Conservation (phyloP, 2,113 vertebrate species). For the Myotis yumanensis region DNA sequence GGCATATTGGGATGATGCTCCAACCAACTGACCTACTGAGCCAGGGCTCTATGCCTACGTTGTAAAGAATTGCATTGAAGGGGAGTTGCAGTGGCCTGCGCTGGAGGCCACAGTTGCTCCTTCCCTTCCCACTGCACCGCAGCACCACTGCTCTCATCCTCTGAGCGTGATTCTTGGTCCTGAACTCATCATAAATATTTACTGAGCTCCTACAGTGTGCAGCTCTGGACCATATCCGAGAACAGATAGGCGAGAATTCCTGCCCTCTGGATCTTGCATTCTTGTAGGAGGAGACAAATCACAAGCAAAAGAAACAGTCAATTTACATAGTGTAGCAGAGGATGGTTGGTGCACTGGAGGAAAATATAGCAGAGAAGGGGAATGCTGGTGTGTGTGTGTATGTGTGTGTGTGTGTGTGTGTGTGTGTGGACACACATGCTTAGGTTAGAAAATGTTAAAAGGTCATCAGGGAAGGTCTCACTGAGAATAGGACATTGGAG, state of each 20-base stretch:
- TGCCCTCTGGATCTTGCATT: neutral
- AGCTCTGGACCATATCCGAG: too few species aligned
- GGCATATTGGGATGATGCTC: neutral
- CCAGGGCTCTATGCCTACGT: neutral
- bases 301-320: neutral
- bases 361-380: neutral
- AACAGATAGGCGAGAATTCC: neutral
- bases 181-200: neutral
- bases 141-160: neutral
- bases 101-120: neutral
- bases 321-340: neutral
- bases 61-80: neutral
- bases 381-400: neutral
- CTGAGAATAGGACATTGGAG: neutral
- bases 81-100: neutral
- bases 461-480: neutral
- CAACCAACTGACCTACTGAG: neutral
- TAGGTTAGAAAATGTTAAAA: neutral
- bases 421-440: accelerated
- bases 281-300: neutral
- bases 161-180: neutral
- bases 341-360: neutral
- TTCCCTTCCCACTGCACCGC: neutral
- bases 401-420: accelerated
- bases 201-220: neutral